Conservation (phyloP, 2,888 invertebrate genomes). For the Gandaritis pyraliata region DNA sequence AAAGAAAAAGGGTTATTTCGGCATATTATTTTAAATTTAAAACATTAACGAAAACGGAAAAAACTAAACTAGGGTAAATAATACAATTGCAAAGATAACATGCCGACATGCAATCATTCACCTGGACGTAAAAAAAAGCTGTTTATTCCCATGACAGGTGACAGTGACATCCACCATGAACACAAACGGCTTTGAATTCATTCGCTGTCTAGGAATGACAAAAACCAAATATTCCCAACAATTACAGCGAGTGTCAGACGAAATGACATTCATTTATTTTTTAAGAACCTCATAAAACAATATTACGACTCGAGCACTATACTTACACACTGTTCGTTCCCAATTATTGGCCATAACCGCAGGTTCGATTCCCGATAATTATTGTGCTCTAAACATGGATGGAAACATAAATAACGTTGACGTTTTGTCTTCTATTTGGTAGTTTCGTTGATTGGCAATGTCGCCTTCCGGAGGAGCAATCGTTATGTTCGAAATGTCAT, state of each 20-base stretch:
- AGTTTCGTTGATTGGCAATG: constrained; percentile 42
- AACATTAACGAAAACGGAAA: too few species aligned
- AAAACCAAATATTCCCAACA: constrained; percentile 34
- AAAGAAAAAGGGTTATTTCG: too few species aligned
- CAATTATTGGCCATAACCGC: constrained; percentile 79
- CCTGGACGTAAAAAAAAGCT: neutral
- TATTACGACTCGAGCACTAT: constrained; percentile 67
- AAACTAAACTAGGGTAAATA: too few species aligned
- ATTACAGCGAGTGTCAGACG: constrained; percentile 50
- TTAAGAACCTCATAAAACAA: constrained; percentile 76
- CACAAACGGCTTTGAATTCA: neutral
- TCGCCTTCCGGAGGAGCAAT: constrained; percentile 17
- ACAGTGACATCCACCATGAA: neutral
- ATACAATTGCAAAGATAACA: too few species aligned
- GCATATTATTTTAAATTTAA: too few species aligned
- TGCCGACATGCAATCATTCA: neutral
- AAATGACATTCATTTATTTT: constrained; percentile 75
- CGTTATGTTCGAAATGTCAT: constrained; percentile 3
- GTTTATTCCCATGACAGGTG: neutral
- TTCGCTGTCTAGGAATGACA: constrained; percentile 22
- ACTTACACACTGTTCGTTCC: constrained; percentile 72
- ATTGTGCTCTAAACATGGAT: constrained; percentile 54
- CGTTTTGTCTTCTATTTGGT: constrained; percentile 50
- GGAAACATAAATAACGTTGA: constrained; percentile 48
- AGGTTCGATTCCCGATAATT: constrained; percentile 79